phyloP scores from a whole-genome alignment of 2,113 vertebrate species.

The Oriolus oriolus region DNA sequence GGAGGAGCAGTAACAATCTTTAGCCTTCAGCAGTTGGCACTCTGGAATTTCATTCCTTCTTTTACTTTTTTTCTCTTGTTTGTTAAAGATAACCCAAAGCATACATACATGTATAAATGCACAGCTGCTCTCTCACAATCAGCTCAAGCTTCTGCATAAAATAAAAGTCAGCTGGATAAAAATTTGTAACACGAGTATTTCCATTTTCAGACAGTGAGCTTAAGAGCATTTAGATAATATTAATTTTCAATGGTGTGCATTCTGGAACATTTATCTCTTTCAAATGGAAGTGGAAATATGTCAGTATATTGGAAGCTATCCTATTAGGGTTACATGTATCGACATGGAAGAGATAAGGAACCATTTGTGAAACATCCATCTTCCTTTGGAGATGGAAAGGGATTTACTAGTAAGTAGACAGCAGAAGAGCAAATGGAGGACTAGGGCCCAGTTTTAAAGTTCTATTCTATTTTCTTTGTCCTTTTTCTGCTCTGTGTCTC shows the following conservation, averaged over 20 bases:
- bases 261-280: slow-evolving; percentile 21
- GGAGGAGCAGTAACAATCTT: not conserved
- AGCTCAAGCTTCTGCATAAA: not conserved
- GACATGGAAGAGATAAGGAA: slow-evolving; percentile 16
- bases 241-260: slow-evolving; percentile 51
- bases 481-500: not conserved
- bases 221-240: slow-evolving; percentile 53
- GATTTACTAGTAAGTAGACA: not conserved
- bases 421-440: not conserved
- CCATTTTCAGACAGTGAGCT: slow-evolving; percentile 13
- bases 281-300: slow-evolving; percentile 41
- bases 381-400: not conserved
- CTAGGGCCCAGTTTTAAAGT: not conserved
- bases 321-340: not conserved
- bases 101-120: accelerated
- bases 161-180: slow-evolving; percentile 20
- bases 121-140: not conserved
- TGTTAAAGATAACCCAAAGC: not conserved
- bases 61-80: not conserved
- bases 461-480: not conserved
- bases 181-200: slow-evolving; percentile 21
- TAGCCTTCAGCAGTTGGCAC: accelerated
- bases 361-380: not conserved
- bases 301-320: slow-evolving; percentile 24
- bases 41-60: not conserved